Conservation (phyloP, 2,888 invertebrate species). For the Cyaniris semiargus region DNA sequence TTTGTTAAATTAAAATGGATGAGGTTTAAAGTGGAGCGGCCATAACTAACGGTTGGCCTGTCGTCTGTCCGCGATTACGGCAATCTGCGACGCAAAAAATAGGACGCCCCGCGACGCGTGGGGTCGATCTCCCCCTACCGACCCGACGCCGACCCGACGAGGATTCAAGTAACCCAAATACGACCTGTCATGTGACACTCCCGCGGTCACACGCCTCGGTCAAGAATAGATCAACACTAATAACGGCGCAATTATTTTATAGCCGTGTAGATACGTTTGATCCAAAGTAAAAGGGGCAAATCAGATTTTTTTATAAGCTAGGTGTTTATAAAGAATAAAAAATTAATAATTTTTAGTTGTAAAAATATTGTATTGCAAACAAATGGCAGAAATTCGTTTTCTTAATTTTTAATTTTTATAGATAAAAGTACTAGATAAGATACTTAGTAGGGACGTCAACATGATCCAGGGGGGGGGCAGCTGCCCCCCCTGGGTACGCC, state of each 20-base stretch:
- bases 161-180: conserved; percentile 25
- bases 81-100: conserved; percentile 61
- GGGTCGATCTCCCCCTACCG: conserved; percentile 54
- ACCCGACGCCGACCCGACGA: conserved; percentile 23
- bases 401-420: too few relatives aligned
- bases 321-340: too few relatives aligned
- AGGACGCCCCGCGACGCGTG: conserved; percentile 61
- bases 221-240: conserved; percentile 3
- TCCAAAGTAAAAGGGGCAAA: too few relatives aligned
- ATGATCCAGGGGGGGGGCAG: too few relatives aligned
- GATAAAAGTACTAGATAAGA: too few relatives aligned
- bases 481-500: too few relatives aligned
- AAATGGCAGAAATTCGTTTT: too few relatives aligned
- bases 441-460: too few relatives aligned
- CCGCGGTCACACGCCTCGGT: not conserved
- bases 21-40: conserved; percentile 78
- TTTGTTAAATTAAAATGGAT: conserved; percentile 80
- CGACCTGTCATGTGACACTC: conserved; percentile 14
- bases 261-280: not conserved
- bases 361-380: too few relatives aligned
- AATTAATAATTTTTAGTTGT: too few relatives aligned
- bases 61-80: conserved; percentile 62
- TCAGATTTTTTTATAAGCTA: too few relatives aligned
- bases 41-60: conserved; percentile 75
- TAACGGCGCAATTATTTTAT: not conserved